A percentile compares a stretch with the other conserved stretches of the same genome.
Evolutionary conservation across 2,113 vertebrate genomes (phyloP).

Genomic region (Gymnocephalus cernua): DNA sequence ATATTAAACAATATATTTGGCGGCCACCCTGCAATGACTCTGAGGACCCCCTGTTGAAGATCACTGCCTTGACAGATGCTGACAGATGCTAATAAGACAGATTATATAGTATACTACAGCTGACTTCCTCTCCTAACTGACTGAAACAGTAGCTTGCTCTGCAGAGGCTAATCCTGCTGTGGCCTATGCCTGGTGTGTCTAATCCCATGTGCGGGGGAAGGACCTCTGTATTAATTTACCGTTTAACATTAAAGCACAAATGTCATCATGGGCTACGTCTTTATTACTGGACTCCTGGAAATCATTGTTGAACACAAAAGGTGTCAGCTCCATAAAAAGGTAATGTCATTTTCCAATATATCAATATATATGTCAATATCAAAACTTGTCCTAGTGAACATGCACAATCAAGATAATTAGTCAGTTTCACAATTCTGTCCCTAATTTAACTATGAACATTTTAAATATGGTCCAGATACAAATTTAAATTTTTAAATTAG

Average conservation of each 20-base stretch:
- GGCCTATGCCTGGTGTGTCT: not conserved
- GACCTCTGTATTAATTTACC: not conserved
- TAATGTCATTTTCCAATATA: not conserved
- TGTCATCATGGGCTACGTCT: not conserved
- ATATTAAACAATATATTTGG: too few relatives aligned
- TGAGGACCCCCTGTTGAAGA: too few relatives aligned
- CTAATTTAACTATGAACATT: not conserved
- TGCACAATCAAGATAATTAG: not conserved
- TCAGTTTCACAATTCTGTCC: not conserved
- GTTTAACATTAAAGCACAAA: not conserved
- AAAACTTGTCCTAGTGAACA: not conserved
- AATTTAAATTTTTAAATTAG: not conserved
- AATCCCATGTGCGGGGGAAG: constrained; percentile 5
- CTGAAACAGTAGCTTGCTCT: not conserved
- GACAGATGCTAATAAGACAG: not conserved
- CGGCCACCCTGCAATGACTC: too few relatives aligned
- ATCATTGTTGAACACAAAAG: not conserved
- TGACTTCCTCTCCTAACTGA: not conserved
- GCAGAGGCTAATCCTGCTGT: constrained; percentile 27
- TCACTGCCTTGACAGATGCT: not conserved
- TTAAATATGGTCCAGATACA: not conserved
- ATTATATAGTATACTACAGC: not conserved
- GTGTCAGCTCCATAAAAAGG: not conserved
- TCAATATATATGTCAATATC: not conserved
- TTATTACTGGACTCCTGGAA: not conserved